Base-by-base conservation (phyloP, 2,113 vertebrate species). In the Eulacestoma nigropectus region DNA sequence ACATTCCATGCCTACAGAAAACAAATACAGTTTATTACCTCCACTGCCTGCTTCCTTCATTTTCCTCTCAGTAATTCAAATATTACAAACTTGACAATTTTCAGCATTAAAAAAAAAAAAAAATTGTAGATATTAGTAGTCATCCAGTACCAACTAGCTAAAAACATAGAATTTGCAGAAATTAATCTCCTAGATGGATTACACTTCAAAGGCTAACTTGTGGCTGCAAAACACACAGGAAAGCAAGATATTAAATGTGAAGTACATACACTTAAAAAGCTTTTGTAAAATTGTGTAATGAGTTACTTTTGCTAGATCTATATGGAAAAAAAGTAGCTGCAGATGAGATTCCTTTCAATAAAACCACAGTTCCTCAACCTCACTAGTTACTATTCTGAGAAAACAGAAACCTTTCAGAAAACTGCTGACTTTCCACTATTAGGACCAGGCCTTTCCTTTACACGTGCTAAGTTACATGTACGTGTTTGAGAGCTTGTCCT, bases 1-100 rank as follows among this genome's bases (percentile, higher is more conserved):
- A 99, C 97, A 90, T 99, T 99, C 99, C 99, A 99, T 59, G 99
- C 98, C 99, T 99, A 94, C 21, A 67, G 50, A 95, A 94, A 86
- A 96, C 46, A 94, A 41, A 86, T 13, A 83, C 9, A 94, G 53
- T 92, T 74, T 64, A 65, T 42, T 53, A 63, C 16, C 14, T 69
- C 46, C n/a, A 42, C 13, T 41, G 47, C 56, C 78, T 11, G 2
- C 30, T 75, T 59, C 49, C 17, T 82, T 73, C 5, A 32, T 64
- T 62, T 77, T 46, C 47, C 9, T 52, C 41, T 70, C 52, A 84
- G 20, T 22, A 41, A 56, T 55, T 50, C 37, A 77, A 70, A 74
- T 16, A 49, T 22, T 60, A 76, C 22, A 64, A 64, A 65, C 11
- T 22, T 10, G 8, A 59, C 15, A 30, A 69, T 67, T 91, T 65